Evolutionary conservation across 1,140 invertebrate genomes (phyloP), one percentile per base, ranked within the genome.

Genomic region (Cataglyphis hispanica): DNA sequence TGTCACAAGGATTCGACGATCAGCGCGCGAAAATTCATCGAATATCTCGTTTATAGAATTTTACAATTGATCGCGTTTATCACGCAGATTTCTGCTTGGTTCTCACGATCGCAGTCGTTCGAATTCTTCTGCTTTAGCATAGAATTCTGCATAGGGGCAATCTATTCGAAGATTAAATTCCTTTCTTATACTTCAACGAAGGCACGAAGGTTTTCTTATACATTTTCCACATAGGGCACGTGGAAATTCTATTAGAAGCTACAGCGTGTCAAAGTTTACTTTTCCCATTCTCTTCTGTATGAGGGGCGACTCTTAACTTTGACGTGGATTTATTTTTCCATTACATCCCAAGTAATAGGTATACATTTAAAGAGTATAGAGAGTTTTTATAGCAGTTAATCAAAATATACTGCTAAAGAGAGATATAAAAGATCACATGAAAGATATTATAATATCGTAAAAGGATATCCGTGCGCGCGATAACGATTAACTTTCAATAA

Each of bases 91-190:
- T 58, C 16, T n/a, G 22, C 10, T 13, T 16, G 6, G 10, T 8
- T 43, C 0, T 69, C 25, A 40, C 34, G 10, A n/a, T 27, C 11
- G 25, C 16, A 53, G 16, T 19, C 16, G 16, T 25, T 7, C 10
- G 25, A 19, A 58, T 81, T 81, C 50, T 70, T 69, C 31, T 6
- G 6, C 34, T 69, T 69, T 27, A 6, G 2, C 34, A 37, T 78
- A 43, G 43, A 78, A 66, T 81, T 70, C 66, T 81, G 34, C 56
- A 11, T 43, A 40, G 46, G 11, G 56, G 64, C 50, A 56, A 81
- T 81, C 34, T 58, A 31, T 40, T 72, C 25, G 66, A 50, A 46
- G 25, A 81, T 81, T 58, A 81, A 81, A 81, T 81, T 81, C 25
- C 25, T 81, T 10, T 13, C 13, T 67, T 66, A 34, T 67, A 74